phyloP scores from a whole-genome alignment of 2,797 vertebrate genomes.

The Neosilurus hyrtlii region DNA sequence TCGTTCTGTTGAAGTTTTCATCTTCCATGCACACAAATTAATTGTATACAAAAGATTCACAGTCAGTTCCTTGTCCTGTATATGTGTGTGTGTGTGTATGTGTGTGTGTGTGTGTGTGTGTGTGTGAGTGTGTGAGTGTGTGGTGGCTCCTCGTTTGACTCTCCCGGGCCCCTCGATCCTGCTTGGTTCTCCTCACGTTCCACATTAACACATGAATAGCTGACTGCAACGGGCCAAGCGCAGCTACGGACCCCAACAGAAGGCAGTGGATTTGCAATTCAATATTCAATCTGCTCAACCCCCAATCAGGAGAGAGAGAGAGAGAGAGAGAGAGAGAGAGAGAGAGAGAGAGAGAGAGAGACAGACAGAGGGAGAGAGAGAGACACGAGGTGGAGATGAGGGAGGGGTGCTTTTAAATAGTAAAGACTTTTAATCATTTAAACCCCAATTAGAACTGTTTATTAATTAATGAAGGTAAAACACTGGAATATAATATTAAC shows the following conservation, averaged over 20 bases:
- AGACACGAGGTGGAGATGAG: background rate
- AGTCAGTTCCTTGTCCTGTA: constrained; percentile 6
- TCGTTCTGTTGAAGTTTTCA: background rate
- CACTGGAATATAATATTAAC: background rate
- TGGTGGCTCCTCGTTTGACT: constrained; percentile 47
- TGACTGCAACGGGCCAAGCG: constrained; percentile 67
- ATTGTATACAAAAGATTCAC: constrained; percentile 13
- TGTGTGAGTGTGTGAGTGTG: background rate
- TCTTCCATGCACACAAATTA: constrained; percentile 3
- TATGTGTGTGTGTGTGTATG: background rate
- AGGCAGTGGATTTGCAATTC: constrained; percentile 81
- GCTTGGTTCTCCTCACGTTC: constrained; percentile 64
- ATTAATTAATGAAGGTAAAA: background rate
- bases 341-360: constrained; percentile 61
- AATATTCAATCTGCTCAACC: constrained; percentile 76
- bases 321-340: constrained; percentile 62
- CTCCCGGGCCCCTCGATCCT: constrained; percentile 52
- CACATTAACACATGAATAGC: constrained; percentile 83
- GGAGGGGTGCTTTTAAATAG: background rate
- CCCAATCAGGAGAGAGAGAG: constrained; percentile 70
- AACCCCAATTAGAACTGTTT: background rate
- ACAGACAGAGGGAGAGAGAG: constrained; percentile 60
- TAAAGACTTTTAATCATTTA: background rate
- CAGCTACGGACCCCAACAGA: constrained; percentile 76
- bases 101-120: background rate